Evolutionary conservation across 2,797 vertebrate genomes (phyloP).

Genomic region (Eidolon dupreanum): DNA sequence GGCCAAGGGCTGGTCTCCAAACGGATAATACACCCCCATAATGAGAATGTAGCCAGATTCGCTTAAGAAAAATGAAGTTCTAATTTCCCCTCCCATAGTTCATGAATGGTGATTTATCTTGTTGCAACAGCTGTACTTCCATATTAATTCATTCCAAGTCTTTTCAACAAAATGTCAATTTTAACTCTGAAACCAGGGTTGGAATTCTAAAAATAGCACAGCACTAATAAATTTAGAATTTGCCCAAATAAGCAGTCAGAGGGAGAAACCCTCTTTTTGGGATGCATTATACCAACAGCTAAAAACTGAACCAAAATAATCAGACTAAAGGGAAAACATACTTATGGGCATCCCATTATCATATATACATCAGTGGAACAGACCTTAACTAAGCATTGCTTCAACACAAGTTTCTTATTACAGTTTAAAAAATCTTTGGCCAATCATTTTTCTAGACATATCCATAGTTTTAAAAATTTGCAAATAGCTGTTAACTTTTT

Average conservation of each 20-base stretch:
- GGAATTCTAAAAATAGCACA: background rate
- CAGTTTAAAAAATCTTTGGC: background rate
- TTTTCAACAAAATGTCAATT: conserved; percentile 8
- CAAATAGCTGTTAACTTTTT: background rate
- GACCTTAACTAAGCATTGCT: background rate
- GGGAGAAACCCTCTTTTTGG: background rate
- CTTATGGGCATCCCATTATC: no score
- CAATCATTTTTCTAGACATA: background rate
- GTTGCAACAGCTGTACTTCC: background rate
- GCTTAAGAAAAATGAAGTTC: background rate
- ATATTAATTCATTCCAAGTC: background rate
- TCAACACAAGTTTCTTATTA: background rate
- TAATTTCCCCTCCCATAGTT: background rate
- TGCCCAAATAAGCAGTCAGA: background rate
- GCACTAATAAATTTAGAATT: background rate
- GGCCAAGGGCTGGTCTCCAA: background rate
- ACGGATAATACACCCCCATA: fast-evolving
- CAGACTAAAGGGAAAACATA: background rate
- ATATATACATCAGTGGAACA: background rate
- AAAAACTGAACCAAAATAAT: background rate
- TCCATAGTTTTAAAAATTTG: background rate
- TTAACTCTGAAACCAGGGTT: background rate
- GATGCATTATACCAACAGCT: background rate
- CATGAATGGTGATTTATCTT: conserved; percentile 1
- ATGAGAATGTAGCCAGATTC: background rate